phyloP scores from a whole-genome alignment of 2,888 invertebrate species.

The Drosophila nigricruria region DNA sequence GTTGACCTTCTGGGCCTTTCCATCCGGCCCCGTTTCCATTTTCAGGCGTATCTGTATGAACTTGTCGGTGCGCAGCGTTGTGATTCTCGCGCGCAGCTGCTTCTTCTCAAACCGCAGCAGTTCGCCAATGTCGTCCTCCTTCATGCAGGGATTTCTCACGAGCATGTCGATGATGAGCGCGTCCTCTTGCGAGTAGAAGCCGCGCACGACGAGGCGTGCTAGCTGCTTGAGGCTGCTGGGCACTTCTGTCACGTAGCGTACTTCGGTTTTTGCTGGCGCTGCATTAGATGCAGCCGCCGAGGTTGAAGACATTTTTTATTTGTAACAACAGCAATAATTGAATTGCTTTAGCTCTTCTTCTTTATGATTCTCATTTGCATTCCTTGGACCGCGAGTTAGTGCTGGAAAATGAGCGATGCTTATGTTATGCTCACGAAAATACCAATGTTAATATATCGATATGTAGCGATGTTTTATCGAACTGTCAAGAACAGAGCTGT shows the following conservation, averaged over 20 bases:
- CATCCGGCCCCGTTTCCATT: slow-evolving; percentile 97
- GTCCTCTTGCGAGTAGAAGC: slow-evolving; percentile 97
- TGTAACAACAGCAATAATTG: slow-evolving; percentile 8
- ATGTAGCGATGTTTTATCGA: slow-evolving; percentile 10
- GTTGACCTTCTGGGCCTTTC: slow-evolving; percentile 97
- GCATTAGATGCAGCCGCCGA: slow-evolving; percentile 67
- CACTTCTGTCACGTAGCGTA: slow-evolving; percentile 94
- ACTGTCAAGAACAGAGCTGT: background rate
- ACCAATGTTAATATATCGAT: slow-evolving; percentile 12
- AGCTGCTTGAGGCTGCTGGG: slow-evolving; percentile 97
- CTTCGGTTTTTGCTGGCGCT: slow-evolving; percentile 87
- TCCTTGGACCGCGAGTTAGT: slow-evolving; percentile 4
- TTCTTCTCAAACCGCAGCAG: slow-evolving; percentile 96
- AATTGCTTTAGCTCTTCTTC: slow-evolving; percentile 26
- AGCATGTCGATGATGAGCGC: slow-evolving; percentile 97
- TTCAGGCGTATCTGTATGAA: slow-evolving; percentile 96
- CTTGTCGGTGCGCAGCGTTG: slow-evolving; percentile 95
- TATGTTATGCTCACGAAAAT: slow-evolving; percentile 23
- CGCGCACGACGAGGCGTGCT: slow-evolving; percentile 95
- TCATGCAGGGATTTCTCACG: slow-evolving; percentile 96
- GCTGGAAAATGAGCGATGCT: slow-evolving; percentile 8
- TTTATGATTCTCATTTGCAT: slow-evolving; percentile 1
- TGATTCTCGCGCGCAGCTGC: slow-evolving; percentile 94
- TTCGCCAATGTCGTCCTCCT: slow-evolving; percentile 96
- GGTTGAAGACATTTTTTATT: slow-evolving; percentile 61